Evolutionary conservation across 2,888 invertebrate genomes (phyloP), one percentile per base, ranked within the genome.

Genomic region (Aporophyla nigra): DNA sequence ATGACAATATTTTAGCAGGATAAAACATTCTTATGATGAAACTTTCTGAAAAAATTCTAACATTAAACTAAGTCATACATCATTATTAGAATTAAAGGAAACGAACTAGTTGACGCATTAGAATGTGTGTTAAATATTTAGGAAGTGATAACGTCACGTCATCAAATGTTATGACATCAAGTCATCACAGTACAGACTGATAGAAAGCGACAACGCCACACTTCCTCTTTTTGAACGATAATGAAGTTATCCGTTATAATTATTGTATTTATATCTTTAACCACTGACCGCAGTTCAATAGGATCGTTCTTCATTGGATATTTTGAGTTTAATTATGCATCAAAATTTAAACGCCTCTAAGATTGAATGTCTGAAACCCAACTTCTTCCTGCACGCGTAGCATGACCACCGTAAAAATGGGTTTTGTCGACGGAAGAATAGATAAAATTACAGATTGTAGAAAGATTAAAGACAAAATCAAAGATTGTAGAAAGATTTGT

Each of bases 191-290:
- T 24, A 56, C 19, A 53, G 16, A 46, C 51, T 70, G 83, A 77
- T 71, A 65, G 72, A 74, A 77, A 77, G 71, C 59, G 24, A 12
- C 49, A 16, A 43, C 54, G 56, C 53, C 33, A 27, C 70, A 70
- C 53, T 79, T 82, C 73, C 83, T 71, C 80, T 73, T 72, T 59
- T 71, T 33, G 40, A 43, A 58, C 21, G 72, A 80, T 80, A 82
- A 53, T 12, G 33, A 33, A 19, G 16, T 68, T 72, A 67, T 51
- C 43, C 14, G 21, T 56, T 59, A 71, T 70, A 33, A 59, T 49
- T 56, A 63, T 56, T 27, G 19, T 70, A 78, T 78, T 72, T 62
- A 78, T 69, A 78, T 53, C 27, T 56, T 43, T 24, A 65, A 81
- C 54, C 49, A 27, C 9, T 69, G 71, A 62, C 61, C 40, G 43